Evolutionary conservation across 92 coral and sea anemone species (phyloP).

Genomic region (Epizoanthus ramosus): DNA sequence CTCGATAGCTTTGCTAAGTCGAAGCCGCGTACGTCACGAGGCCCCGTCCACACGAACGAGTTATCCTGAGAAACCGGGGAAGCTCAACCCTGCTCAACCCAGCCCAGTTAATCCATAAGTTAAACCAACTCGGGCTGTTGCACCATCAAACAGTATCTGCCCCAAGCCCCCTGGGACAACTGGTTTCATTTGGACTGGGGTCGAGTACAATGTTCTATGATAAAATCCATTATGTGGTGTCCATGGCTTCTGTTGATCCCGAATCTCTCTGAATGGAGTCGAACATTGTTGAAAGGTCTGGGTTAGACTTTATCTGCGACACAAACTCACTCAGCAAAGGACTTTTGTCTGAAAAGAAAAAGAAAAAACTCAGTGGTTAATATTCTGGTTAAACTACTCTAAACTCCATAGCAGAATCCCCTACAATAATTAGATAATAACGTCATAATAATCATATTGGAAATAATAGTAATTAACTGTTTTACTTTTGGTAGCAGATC

Average conservation of each 20-base stretch:
- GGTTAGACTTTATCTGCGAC: slow-evolving; percentile 92
- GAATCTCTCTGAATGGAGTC: slow-evolving; percentile 95
- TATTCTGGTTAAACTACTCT: background rate
- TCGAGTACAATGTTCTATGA: slow-evolving; percentile 10
- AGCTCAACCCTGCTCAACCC: too few species aligned
- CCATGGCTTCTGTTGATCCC: slow-evolving; percentile 89
- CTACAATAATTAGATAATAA: too few species aligned
- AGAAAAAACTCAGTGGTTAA: background rate
- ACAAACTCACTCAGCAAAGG: slow-evolving; percentile 95
- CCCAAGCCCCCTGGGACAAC: background rate
- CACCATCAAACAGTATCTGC: background rate
- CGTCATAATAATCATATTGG: too few species aligned
- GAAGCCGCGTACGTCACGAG: too few species aligned
- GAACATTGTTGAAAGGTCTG: slow-evolving; percentile 88
- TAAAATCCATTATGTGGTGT: slow-evolving; percentile 46
- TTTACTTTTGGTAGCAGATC: too few species aligned
- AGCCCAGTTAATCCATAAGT: too few species aligned
- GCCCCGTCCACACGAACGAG: too few species aligned
- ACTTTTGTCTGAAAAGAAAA: slow-evolving; percentile 76
- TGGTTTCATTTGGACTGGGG: slow-evolving; percentile 17
- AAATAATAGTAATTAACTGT: too few species aligned
- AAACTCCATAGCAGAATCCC: too few species aligned
- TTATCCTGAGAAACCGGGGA: too few species aligned
- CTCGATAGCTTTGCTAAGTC: too few species aligned
- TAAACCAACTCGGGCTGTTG: background rate